Conservation (phyloP, 2,113 vertebrate genomes). For the Hydrolagus affinis region DNA sequence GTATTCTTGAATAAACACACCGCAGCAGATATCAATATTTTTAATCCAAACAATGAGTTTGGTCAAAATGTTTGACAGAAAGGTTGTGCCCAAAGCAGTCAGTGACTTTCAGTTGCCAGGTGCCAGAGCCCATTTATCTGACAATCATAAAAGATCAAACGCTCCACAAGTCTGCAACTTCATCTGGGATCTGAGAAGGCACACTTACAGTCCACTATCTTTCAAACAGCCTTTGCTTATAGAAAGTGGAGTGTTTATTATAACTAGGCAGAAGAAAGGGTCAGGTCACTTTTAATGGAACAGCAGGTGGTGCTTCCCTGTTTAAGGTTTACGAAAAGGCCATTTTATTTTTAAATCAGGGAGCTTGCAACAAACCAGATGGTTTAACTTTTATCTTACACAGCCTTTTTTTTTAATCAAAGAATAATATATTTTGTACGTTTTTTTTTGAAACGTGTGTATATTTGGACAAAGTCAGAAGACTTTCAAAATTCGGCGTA, state of each 20-base stretch:
- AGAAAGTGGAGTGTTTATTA: constrained; percentile 75
- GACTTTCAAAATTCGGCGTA: background rate
- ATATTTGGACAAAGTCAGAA: constrained; percentile 23
- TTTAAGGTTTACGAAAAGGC: constrained; percentile 33
- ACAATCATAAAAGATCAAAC: constrained; percentile 73
- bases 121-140: constrained; percentile 68
- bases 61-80: constrained; percentile 59
- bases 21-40: constrained; percentile 31
- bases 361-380: constrained; percentile 27
- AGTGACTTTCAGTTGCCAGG: constrained; percentile 67
- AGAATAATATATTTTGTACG: background rate
- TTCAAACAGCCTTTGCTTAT: constrained; percentile 77
- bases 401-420: constrained; percentile 10
- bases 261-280: constrained; percentile 70
- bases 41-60: constrained; percentile 32
- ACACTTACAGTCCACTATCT: constrained; percentile 57
- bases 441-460: constrained; percentile 21
- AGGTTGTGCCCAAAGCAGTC: constrained; percentile 66
- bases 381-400: constrained; percentile 29
- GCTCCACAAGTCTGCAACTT: constrained; percentile 53
- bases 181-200: constrained; percentile 68
- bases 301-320: constrained; percentile 65
- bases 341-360: constrained; percentile 33
- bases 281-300: constrained; percentile 64
- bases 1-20: constrained; percentile 29